Evolutionary conservation across 2,113 vertebrate genomes (phyloP).

Genomic region (Dromaius novaehollandiae): DNA sequence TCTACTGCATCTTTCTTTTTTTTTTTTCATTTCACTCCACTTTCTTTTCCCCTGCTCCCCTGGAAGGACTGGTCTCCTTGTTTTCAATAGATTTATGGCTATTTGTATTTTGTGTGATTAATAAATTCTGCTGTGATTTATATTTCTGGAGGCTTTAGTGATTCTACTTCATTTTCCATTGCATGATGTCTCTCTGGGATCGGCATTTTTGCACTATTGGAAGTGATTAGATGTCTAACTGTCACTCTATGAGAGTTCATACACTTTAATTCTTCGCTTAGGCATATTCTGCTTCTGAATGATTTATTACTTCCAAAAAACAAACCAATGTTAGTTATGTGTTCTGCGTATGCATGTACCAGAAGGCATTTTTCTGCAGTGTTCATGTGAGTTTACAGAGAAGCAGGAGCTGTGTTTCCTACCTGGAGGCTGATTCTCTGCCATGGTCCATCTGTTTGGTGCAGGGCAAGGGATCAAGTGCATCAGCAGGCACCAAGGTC

Average conservation of each 20-base stretch:
- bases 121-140: conserved; percentile 36
- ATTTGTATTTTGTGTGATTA: conserved; percentile 31
- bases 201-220: not conserved
- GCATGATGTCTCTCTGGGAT: not conserved
- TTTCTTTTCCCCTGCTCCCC: not conserved
- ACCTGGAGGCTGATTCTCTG: not conserved
- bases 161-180: conserved; percentile 9
- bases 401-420: not conserved
- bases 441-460: rapidly evolving
- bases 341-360: not conserved
- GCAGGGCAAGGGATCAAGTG: not conserved
- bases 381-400: not conserved
- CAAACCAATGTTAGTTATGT: not conserved
- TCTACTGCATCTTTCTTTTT: not conserved
- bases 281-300: not conserved
- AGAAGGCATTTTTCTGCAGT: not conserved
- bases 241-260: not conserved
- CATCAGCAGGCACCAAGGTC: not conserved
- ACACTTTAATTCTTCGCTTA: conserved; percentile 23
- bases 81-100: conserved; percentile 3
- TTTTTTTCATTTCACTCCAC: not conserved
- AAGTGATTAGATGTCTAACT: not conserved
- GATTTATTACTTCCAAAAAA: not conserved
- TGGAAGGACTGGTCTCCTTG: not conserved
- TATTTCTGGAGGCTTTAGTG: not conserved